Evolutionary conservation across 1,140 invertebrate genomes (phyloP), one percentile per base, ranked within the genome.

Genomic region (Vollenhovia emeryi): DNA sequence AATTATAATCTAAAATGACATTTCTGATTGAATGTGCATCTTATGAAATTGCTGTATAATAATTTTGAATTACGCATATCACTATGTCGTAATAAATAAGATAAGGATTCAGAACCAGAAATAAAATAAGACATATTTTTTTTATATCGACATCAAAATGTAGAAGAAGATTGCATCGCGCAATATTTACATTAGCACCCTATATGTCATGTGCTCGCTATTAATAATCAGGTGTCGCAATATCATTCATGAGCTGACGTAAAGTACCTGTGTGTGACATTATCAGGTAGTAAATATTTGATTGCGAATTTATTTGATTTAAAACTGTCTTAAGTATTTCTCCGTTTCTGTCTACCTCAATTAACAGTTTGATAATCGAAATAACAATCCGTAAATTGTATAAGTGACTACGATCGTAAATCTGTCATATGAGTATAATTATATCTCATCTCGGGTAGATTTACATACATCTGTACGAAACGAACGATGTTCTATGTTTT

Each of bases 161-260:
- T 11, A 21, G 33, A 74, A 11, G 36, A 7, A 33, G 7, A 74
- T 74, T 13, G n/a, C 27, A 57, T 21, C 33, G 4, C 9, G 0
- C n/a, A n/a, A 1, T 50, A 52, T 52, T 33, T 52, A 52, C n/a
- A 59, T 45, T 75, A 75, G 60, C 27, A 75, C 18, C 60, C 45
- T 59, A 24, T 27, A 62, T 50, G 52, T 60, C 18, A 43, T 13
- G 2, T 78, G 40, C 2, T 43, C 36, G 7, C 21, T 1, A 15
- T 3, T 64, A 76, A 30, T 78, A 78, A 78, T 78, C 52, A 75
- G 18, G 7, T 27, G 57, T 62, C 18, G 27, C 11, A 43, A 9
- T 76, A 62, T 36, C 18, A 30, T 64, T 48, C 27, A 33, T 9
- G n/a, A 64, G 18, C 0, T 33, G 21, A 40, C 2, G 11, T 43